Evolutionary conservation across 2,113 vertebrate genomes (phyloP).

Genomic region (Eurypyga helias): DNA sequence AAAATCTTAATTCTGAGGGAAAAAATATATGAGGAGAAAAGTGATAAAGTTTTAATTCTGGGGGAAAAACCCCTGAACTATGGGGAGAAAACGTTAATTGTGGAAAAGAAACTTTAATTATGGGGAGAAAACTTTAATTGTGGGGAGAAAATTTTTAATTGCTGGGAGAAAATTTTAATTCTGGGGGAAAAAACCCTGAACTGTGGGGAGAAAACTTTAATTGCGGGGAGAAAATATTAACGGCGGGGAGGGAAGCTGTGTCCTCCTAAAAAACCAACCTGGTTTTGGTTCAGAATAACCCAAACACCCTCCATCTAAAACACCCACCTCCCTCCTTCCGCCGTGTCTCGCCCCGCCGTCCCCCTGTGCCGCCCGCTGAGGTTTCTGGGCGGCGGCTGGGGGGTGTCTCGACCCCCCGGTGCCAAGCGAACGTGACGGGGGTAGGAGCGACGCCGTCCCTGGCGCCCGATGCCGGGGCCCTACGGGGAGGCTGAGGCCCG

Average conservation of each 20-base stretch:
- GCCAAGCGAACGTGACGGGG: not conserved
- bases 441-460: too few relatives aligned
- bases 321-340: too few relatives aligned
- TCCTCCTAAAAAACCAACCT: not conserved
- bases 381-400: not conserved
- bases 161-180: not conserved
- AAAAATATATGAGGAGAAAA: too few relatives aligned
- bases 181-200: not conserved
- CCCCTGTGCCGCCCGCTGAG: not conserved
- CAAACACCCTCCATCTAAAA: too few relatives aligned
- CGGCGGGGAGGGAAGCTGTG: not conserved
- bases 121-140: too few relatives aligned
- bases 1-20: too few relatives aligned
- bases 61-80: too few relatives aligned
- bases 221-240: not conserved
- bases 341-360: accelerated
- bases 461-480: too few relatives aligned
- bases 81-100: too few relatives aligned
- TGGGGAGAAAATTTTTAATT: not conserved
- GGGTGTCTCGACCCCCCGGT: not conserved
- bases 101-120: too few relatives aligned
- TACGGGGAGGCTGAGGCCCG: not conserved
- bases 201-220: not conserved
- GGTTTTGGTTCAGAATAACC: not conserved
- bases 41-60: too few relatives aligned